Base-by-base conservation (phyloP, 2,113 vertebrate genomes). In the Lophura nycthemera region DNA sequence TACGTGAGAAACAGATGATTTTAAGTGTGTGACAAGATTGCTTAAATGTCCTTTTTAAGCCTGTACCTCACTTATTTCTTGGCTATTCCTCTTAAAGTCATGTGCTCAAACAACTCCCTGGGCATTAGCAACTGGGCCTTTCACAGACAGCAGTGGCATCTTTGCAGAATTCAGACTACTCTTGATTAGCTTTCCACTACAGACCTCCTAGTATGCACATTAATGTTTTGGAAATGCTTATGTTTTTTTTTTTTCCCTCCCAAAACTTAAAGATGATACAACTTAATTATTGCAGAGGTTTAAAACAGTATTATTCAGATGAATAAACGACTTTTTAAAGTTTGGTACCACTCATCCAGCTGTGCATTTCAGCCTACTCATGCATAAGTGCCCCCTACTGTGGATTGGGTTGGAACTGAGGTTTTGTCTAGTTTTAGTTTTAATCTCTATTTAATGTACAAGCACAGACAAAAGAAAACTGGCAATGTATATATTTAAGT, bases 391-490 rank as follows among this genome's bases (percentile, higher is more conserved):
- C 14, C 43, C 34, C 60, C 11, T 34, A 15, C 1, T 3, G 8
- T 5, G 19, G n/a, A 8, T 10, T 24, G 43, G 6, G 18, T 22
- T 36, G 47, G 61, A 75, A 36, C 11, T 40, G 52, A 65, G 32
- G 20, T 13, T 61, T 57, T 43, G 21, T 11, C 48, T 29, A 9
- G 2, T 10, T 76, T 73, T 66, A 6, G 24, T 6, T 74, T 86
- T 27, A 13, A 36, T 27, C n/a, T n/a, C 25, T 6, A 66, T 40
- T 45, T 15, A 65, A 48, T 1, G 0, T 10, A 11, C 0, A 0
- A 92, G 6, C 29, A 12, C 30, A 11, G 20, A 24, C 9, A 54
- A 59, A 70, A 29, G 13, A 52, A 14, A 78, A 63, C 5, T 0
- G 1, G 21, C 24, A 66, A 59, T 18, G 19, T 22, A 29, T 8